Evolutionary conservation across 1,140 invertebrate genomes (phyloP).

Genomic region (Oryctes rhinoceros): DNA sequence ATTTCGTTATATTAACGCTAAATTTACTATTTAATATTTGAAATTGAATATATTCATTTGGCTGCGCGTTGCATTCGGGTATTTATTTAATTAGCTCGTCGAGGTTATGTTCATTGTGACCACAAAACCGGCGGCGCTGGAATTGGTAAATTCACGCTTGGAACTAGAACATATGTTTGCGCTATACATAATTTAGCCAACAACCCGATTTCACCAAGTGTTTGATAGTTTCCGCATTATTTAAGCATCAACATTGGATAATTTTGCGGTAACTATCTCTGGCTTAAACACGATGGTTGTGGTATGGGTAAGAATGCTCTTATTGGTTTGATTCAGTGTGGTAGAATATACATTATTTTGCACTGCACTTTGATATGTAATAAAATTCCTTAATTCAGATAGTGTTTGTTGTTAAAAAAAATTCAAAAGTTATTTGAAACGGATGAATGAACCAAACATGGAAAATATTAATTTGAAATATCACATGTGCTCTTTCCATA

Average conservation of each 20-base stretch:
- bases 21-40: not conserved
- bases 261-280: not conserved
- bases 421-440: no score
- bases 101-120: constrained; percentile 7
- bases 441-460: no score
- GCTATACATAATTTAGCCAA: not conserved
- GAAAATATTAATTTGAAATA: no score
- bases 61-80: not conserved
- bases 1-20: constrained; percentile 11
- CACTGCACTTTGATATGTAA: no score
- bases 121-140: not conserved
- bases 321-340: no score
- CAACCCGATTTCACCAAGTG: not conserved
- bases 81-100: not conserved
- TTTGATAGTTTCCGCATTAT: not conserved
- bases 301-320: no score
- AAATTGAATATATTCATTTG: not conserved
- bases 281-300: not conserved
- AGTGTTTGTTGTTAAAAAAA: no score
- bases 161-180: not conserved
- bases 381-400: no score
- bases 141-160: not conserved
- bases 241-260: not conserved
- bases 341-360: no score
- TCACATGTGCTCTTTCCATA: no score